These are phyloP conservation scores for Coenonympha arcania DNA, from an alignment of 2,888 invertebrate species.

Conservation along the genomic window DNA sequence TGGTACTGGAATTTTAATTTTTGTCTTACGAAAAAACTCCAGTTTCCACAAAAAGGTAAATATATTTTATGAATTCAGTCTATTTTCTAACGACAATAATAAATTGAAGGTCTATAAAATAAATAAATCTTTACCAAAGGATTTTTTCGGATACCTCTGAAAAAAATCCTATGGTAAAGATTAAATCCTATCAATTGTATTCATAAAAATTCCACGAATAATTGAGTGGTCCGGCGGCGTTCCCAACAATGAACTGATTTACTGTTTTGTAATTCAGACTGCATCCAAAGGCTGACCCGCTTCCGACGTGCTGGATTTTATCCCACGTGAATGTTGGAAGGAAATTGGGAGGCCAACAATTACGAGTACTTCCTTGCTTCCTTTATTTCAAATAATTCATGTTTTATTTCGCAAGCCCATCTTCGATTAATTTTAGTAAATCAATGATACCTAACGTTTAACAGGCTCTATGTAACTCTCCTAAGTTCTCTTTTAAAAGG, in stretches of 20 bases:
- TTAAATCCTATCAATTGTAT: slow-evolving; percentile 5
- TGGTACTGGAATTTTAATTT: no score
- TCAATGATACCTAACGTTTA: no score
- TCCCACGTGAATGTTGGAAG: slow-evolving; percentile 42
- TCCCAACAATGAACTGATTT: slow-evolving; percentile 25
- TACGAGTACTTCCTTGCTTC: slow-evolving; percentile 29
- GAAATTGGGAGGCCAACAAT: slow-evolving; percentile 43
- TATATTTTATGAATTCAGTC: no score
- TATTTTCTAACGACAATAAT: background rate
- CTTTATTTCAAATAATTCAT: no score
- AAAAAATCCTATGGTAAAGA: background rate
- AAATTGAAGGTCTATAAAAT: background rate
- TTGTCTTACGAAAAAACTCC: no score
- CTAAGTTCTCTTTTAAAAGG: no score
- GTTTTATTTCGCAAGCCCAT: no score
- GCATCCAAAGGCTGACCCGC: slow-evolving; percentile 53
- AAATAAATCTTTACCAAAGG: no score
- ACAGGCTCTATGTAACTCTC: no score
- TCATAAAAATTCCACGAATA: slow-evolving; percentile 9
- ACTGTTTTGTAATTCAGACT: slow-evolving; percentile 60
- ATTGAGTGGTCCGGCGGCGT: slow-evolving; percentile 6
- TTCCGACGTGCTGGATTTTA: slow-evolving; percentile 45
- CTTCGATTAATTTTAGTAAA: no score
- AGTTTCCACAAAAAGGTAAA: no score
- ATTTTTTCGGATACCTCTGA: background rate